A percentile compares a stretch with the other conserved stretches of the same genome.
These are phyloP conservation scores for Euthynnus affinis DNA, from an alignment of 2,797 vertebrate species.

Conservation along the genomic window DNA sequence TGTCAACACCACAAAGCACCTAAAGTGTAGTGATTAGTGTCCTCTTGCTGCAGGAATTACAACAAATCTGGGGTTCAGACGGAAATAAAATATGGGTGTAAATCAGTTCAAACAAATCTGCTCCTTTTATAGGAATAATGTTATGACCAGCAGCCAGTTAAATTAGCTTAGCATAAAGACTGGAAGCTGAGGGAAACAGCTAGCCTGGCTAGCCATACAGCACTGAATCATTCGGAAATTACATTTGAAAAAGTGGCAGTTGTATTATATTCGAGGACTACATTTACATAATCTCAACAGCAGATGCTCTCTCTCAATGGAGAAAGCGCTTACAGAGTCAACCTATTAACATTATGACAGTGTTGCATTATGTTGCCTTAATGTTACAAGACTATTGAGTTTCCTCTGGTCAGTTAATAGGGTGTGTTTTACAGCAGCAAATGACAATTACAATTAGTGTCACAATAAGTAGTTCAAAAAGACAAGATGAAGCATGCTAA, in stretches of 20 bases:
- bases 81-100: background rate
- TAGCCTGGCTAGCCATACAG: too few species aligned
- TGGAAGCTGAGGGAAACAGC: too few species aligned
- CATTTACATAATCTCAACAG: background rate
- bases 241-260: background rate
- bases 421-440: background rate
- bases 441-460: background rate
- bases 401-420: background rate
- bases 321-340: background rate
- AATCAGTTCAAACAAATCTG: constrained; percentile 7
- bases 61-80: background rate
- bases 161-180: too few species aligned
- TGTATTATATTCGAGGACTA: background rate
- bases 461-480: background rate
- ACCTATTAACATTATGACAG: background rate
- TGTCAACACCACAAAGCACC: constrained; percentile 7
- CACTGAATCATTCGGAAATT: background rate
- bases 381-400: background rate
- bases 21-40: background rate
- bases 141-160: too few species aligned
- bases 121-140: background rate
- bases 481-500: background rate
- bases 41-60: background rate
- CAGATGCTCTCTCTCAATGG: background rate
- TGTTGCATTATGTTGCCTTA: background rate